Conservation (phyloP, 2,888 invertebrate species). For the Ceramica pisi region DNA sequence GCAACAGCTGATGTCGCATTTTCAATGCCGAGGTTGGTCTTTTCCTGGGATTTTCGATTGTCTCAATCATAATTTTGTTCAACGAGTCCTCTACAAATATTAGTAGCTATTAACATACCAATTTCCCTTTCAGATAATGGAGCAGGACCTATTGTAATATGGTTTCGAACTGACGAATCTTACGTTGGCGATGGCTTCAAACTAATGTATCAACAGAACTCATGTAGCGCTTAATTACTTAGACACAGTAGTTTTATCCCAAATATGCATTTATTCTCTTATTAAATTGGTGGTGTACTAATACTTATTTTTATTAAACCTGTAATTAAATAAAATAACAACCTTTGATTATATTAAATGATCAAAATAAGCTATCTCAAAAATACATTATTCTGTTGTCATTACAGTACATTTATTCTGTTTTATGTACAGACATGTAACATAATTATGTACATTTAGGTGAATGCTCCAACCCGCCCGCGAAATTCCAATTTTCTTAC, state of each 20-base stretch:
- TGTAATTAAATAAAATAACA: not conserved
- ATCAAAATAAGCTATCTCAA: not conserved
- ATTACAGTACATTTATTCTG: not conserved
- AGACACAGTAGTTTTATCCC: slow-evolving; percentile 5
- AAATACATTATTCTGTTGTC: too few relatives aligned
- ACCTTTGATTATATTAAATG: not conserved
- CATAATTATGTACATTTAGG: too few relatives aligned
- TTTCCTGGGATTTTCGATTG: not conserved
- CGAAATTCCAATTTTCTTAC: too few relatives aligned
- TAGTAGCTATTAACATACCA: not conserved
- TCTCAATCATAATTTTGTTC: too few relatives aligned
- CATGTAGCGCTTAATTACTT: slow-evolving; percentile 81
- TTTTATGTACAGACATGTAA: not conserved
- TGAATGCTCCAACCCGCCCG: too few relatives aligned
- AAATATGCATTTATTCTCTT: slow-evolving; percentile 39
- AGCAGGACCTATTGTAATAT: slow-evolving; percentile 93
- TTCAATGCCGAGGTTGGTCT: not conserved
- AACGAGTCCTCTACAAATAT: too few relatives aligned
- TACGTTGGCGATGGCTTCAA: slow-evolving; percentile 93
- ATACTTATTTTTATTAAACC: slow-evolving; percentile 11
- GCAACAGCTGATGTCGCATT: not conserved
- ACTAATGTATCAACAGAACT: slow-evolving; percentile 93
- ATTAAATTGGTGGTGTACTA: slow-evolving; percentile 13
- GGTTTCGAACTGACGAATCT: slow-evolving; percentile 92
- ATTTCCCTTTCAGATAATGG: slow-evolving; percentile 89